Percentiles rank a stretch among this genome's conserved stretches.
Evolutionary conservation across 1,140 invertebrate genomes (phyloP).

Genomic region (Liolophura sinensis): DNA sequence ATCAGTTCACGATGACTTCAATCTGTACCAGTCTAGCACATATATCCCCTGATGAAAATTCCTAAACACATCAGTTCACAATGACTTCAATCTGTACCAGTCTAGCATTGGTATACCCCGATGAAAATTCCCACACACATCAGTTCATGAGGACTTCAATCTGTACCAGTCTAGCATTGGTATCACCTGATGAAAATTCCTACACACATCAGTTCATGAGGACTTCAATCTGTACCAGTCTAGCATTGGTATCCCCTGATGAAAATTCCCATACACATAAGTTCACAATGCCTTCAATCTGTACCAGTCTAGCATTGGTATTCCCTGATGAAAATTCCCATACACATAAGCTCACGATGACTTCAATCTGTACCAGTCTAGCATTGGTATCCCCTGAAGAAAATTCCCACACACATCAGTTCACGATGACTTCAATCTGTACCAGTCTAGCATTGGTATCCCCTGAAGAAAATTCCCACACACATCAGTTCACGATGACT

Average conservation of each 20-base stretch:
- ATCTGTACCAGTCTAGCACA: constrained; percentile 92
- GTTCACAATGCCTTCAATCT: constrained; percentile 56
- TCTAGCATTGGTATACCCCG: no score
- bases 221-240: constrained; percentile 94
- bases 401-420: constrained; percentile 69
- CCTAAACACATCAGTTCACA: constrained; percentile 71
- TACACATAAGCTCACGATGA: constrained; percentile 69
- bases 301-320: no score
- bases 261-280: no score
- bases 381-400: no score
- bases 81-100: no score
- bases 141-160: constrained; percentile 72
- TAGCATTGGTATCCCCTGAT: constrained; percentile 92
- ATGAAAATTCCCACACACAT: constrained; percentile 74
- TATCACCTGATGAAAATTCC: constrained; percentile 81
- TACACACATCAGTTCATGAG: constrained; percentile 79
- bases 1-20: constrained; percentile 88
- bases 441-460: constrained; percentile 92
- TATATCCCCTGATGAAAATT: constrained; percentile 74
- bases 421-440: constrained; percentile 76
- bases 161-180: constrained; percentile 90
- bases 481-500: background rate
- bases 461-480: constrained; percentile 60
- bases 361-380: constrained; percentile 45
- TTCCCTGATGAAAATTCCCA: constrained; percentile 55